A percentile compares a stretch with the other conserved stretches of the same genome.
These are phyloP conservation scores for Coregonus suidteri DNA, from an alignment of 2,797 vertebrate genomes.

Conservation along the genomic window DNA sequence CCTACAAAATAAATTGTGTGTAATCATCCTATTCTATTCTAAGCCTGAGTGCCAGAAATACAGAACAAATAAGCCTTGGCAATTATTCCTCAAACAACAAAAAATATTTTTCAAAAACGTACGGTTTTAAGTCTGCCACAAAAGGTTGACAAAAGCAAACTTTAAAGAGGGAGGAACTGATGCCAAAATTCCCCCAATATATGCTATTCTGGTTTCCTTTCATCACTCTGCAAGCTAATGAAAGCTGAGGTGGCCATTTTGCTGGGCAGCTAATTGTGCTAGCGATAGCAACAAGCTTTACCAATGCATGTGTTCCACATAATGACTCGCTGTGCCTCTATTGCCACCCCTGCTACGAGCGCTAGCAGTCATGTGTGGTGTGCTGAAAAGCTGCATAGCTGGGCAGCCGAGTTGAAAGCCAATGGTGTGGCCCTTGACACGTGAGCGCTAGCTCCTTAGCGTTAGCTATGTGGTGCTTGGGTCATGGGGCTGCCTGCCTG, in stretches of 20 bases:
- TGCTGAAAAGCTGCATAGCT: constrained; percentile 34
- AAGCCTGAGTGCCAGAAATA: constrained; percentile 65
- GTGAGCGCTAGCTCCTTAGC: constrained; percentile 66
- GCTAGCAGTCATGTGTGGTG: constrained; percentile 5
- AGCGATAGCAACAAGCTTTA: constrained; percentile 60
- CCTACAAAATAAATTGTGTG: not conserved
- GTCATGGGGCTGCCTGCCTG: constrained; percentile 62
- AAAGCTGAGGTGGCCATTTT: constrained; percentile 75
- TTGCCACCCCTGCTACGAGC: constrained; percentile 26
- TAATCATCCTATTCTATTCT: constrained; percentile 46
- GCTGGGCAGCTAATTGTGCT: constrained; percentile 69
- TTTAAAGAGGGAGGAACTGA: constrained; percentile 61
- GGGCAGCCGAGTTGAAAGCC: constrained; percentile 22
- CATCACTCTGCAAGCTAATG: constrained; percentile 70
- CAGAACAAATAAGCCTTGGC: constrained; percentile 58
- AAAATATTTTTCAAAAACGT: constrained; percentile 42
- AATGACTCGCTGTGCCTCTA: constrained; percentile 61
- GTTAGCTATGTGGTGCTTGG: constrained; percentile 52
- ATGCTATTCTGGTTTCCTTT: constrained; percentile 69
- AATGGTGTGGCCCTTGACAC: constrained; percentile 34
- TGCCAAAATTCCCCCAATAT: constrained; percentile 67
- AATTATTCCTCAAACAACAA: constrained; percentile 59
- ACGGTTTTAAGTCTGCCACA: not conserved
- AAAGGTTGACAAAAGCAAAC: constrained; percentile 62
- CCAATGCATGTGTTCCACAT: constrained; percentile 67